Conservation (phyloP, 2,888 invertebrate genomes). For the Nomada hirtipes region DNA sequence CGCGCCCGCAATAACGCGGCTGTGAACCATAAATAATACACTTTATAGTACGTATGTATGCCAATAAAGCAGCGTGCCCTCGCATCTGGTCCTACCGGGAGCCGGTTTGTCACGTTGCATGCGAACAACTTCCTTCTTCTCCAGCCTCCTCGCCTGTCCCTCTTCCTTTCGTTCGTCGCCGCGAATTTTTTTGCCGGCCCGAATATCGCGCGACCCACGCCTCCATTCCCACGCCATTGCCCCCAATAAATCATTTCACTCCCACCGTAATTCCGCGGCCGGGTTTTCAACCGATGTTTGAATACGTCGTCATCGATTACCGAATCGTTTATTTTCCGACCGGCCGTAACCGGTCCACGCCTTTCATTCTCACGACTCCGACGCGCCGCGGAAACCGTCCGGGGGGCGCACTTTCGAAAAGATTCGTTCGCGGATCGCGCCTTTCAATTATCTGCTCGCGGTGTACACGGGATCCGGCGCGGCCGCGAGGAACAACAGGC, state of each 20-base stretch:
- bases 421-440: too few species aligned
- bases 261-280: background rate
- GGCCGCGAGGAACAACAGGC: background rate
- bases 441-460: too few species aligned
- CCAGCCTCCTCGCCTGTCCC: conserved; percentile 24
- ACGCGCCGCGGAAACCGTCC: too few species aligned
- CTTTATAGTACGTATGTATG: conserved; percentile 57
- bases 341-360: background rate
- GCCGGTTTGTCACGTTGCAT: conserved; percentile 35
- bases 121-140: conserved; percentile 40
- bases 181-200: conserved; percentile 19
- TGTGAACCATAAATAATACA: conserved; percentile 65
- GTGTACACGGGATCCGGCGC: too few species aligned
- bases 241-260: conserved; percentile 21
- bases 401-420: too few species aligned
- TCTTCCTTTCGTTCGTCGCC: conserved; percentile 15
- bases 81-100: conserved; percentile 57
- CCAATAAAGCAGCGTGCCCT: conserved; percentile 59
- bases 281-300: background rate
- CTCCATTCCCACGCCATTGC: conserved; percentile 57
- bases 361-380: conserved; percentile 4
- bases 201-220: conserved; percentile 38
- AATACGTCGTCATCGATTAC: conserved; percentile 15
- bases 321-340: background rate
- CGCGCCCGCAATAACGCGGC: conserved; percentile 59